Evolutionary conservation across 2,797 vertebrate genomes (phyloP).

Genomic region (Crocodylus rhombifer): DNA sequence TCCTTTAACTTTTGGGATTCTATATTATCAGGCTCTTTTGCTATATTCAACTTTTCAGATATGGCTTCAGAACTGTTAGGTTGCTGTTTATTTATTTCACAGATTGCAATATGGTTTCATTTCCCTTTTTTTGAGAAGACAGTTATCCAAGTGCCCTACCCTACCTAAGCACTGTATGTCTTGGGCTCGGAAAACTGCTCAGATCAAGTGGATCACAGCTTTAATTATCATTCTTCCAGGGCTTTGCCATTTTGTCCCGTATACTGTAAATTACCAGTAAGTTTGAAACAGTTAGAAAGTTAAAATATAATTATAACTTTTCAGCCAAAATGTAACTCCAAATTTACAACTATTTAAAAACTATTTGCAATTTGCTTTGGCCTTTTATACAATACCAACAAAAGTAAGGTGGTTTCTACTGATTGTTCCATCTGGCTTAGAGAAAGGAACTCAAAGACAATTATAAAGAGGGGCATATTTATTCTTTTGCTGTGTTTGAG

Average conservation of each 20-base stretch:
- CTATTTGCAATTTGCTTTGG: slow-evolving; percentile 30
- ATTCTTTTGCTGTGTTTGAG: neutral
- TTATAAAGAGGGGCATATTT: accelerated
- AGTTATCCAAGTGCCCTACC: slow-evolving; percentile 40
- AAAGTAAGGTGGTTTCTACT: neutral
- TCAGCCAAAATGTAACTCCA: neutral
- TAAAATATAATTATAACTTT: slow-evolving; percentile 16
- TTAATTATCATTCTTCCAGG: slow-evolving; percentile 51
- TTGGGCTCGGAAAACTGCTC: slow-evolving; percentile 37
- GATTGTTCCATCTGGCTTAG: slow-evolving; percentile 17
- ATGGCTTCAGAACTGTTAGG: neutral
- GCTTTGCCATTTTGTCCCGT: slow-evolving; percentile 24
- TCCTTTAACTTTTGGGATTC: accelerated
- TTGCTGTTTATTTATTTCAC: neutral
- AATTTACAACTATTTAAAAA: neutral
- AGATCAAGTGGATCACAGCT: slow-evolving; percentile 15
- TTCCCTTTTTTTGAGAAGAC: slow-evolving; percentile 10
- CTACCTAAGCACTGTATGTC: slow-evolving; percentile 24
- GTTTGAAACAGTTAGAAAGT: slow-evolving; percentile 2
- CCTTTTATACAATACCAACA: neutral
- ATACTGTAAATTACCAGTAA: slow-evolving; percentile 7
- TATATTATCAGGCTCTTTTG: neutral
- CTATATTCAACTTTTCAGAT: neutral
- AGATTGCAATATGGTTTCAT: slow-evolving; percentile 13
- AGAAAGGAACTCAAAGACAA: neutral